These are phyloP conservation scores for Picus viridis DNA, from an alignment of 2,797 vertebrate species.

Conservation along the genomic window DNA sequence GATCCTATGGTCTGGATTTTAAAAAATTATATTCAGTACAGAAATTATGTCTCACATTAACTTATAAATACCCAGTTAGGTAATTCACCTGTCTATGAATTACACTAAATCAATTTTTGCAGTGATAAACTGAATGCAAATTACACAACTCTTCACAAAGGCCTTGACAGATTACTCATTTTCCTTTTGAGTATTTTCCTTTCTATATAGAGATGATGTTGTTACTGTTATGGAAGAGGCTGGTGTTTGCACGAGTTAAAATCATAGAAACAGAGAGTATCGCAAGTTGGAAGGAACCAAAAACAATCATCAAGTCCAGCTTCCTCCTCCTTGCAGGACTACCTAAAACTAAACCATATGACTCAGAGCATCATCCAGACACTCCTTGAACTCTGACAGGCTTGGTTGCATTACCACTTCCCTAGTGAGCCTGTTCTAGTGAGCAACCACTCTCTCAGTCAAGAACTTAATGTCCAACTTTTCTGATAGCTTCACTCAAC, in stretches of 20 bases:
- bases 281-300: no score
- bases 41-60: not conserved
- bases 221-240: not conserved
- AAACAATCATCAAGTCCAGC: not conserved
- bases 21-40: not conserved
- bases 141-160: not conserved
- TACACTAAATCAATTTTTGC: not conserved
- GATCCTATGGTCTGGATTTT: not conserved
- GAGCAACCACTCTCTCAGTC: accelerated
- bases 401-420: accelerated
- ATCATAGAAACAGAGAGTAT: no score
- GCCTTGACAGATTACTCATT: not conserved
- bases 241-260: not conserved
- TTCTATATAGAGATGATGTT: not conserved
- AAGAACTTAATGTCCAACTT: not conserved
- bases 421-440: not conserved
- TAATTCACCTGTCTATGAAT: not conserved
- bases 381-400: no score
- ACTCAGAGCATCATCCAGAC: no score
- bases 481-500: not conserved
- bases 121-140: not conserved
- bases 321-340: no score
- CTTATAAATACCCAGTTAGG: not conserved
- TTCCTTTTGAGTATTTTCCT: not conserved
- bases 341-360: no score